phyloP scores from a whole-genome alignment of 2,888 invertebrate species.

The Parnassius mnemosyne region DNA sequence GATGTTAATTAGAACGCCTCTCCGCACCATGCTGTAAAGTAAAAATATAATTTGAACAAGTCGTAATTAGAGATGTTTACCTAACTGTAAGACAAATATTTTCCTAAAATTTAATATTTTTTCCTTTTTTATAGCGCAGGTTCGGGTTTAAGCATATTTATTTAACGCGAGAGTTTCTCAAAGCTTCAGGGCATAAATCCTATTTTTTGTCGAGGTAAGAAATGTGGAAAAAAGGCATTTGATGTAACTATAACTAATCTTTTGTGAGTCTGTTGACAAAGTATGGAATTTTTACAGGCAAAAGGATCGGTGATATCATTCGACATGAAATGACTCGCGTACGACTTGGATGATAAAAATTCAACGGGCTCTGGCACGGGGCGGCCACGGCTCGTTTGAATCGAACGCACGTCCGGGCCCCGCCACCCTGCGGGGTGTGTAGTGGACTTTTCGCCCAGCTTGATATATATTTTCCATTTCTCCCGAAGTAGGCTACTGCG shows the following conservation, averaged over 20 bases:
- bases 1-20: slow-evolving; percentile 76
- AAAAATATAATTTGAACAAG: slow-evolving; percentile 78
- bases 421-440: slow-evolving; percentile 64
- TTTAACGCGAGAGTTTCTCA: slow-evolving; percentile 64
- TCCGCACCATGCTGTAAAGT: slow-evolving; percentile 61
- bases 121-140: slow-evolving; percentile 61
- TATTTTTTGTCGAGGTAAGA: slow-evolving; percentile 7
- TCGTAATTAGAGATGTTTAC: slow-evolving; percentile 80
- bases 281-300: background rate
- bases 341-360: slow-evolving; percentile 44
- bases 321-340: slow-evolving; percentile 35
- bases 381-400: slow-evolving; percentile 73
- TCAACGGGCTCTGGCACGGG: slow-evolving; percentile 44
- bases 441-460: slow-evolving; percentile 79
- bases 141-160: slow-evolving; percentile 78
- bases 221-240: no score
- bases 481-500: slow-evolving; percentile 70
- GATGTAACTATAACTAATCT: background rate
- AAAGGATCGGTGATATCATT: slow-evolving; percentile 25
- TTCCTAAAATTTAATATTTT: slow-evolving; percentile 77
- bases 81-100: slow-evolving; percentile 79
- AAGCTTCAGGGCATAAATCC: slow-evolving; percentile 54
- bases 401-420: slow-evolving; percentile 77
- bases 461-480: slow-evolving; percentile 79
- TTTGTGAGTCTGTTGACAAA: background rate